phyloP scores from a whole-genome alignment of 2,797 vertebrate genomes.

The Oreonectes daqikongensis region DNA sequence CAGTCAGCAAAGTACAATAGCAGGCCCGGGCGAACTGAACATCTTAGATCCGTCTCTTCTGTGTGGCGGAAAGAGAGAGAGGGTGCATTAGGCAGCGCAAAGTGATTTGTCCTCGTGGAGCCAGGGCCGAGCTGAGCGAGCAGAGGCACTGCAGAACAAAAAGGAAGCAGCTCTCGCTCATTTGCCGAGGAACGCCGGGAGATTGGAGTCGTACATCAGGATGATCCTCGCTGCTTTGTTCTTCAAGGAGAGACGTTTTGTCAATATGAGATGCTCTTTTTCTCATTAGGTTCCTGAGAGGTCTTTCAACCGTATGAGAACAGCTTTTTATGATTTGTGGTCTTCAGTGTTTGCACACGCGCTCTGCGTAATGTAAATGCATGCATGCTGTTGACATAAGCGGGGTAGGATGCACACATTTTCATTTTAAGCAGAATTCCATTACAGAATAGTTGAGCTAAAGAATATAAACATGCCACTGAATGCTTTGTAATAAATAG shows the following conservation, averaged over 20 bases:
- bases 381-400: neutral
- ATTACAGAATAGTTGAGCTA: neutral
- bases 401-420: neutral
- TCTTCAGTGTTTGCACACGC: neutral
- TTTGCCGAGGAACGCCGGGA: constrained; percentile 33
- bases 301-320: constrained; percentile 36
- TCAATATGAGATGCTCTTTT: constrained; percentile 51
- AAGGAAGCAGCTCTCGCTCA: neutral
- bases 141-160: constrained; percentile 25
- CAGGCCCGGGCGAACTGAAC: neutral
- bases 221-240: constrained; percentile 43
- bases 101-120: constrained; percentile 48
- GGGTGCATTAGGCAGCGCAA: constrained; percentile 33
- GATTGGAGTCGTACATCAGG: constrained; percentile 44
- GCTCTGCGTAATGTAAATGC: constrained; percentile 23
- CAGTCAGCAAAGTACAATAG: constrained; percentile 42
- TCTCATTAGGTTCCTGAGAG: constrained; percentile 42
- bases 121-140: constrained; percentile 1
- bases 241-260: constrained; percentile 42
- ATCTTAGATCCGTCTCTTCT: constrained; percentile 24
- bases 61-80: constrained; percentile 29
- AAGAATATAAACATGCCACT: constrained; percentile 12
- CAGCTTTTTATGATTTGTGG: constrained; percentile 30
- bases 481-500: neutral
- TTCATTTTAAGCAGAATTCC: neutral